phyloP scores from a whole-genome alignment of 2,113 vertebrate species.

The Mormyrus iriodes region DNA sequence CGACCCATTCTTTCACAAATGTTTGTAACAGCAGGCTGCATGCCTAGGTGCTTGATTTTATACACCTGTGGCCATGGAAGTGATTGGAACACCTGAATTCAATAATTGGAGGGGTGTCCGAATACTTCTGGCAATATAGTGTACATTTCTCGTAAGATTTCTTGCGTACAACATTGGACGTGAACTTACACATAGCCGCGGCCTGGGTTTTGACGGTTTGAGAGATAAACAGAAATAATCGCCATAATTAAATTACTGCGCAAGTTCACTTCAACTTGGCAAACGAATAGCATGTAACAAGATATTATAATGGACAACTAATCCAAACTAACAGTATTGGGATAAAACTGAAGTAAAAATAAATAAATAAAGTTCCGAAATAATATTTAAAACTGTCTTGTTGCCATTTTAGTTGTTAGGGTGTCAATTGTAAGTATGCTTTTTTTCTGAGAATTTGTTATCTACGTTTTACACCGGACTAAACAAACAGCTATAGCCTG shows the following conservation, averaged over 20 bases:
- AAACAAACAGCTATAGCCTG: neutral
- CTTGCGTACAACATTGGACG: neutral
- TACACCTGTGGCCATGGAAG: too few species aligned
- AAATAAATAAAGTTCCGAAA: neutral
- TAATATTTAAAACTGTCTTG: neutral
- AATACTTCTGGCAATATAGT: too few species aligned
- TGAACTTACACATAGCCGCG: neutral
- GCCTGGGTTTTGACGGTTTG: neutral
- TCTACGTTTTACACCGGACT: neutral
- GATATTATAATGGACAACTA: neutral
- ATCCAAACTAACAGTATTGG: neutral
- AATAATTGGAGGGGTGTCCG: too few species aligned
- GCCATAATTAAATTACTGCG: neutral
- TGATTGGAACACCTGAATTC: too few species aligned
- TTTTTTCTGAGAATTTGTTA: neutral
- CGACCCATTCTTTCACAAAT: too few species aligned
- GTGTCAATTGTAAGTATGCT: neutral
- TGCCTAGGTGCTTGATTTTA: too few species aligned
- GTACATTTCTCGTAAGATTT: neutral
- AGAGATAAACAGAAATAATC: neutral
- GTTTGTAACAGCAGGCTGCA: too few species aligned
- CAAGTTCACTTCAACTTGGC: neutral
- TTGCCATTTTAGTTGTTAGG: neutral
- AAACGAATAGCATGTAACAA: neutral
- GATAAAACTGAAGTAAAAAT: neutral